Evolutionary conservation across 2,888 invertebrate genomes (phyloP).

Genomic region (Seira musarum): DNA sequence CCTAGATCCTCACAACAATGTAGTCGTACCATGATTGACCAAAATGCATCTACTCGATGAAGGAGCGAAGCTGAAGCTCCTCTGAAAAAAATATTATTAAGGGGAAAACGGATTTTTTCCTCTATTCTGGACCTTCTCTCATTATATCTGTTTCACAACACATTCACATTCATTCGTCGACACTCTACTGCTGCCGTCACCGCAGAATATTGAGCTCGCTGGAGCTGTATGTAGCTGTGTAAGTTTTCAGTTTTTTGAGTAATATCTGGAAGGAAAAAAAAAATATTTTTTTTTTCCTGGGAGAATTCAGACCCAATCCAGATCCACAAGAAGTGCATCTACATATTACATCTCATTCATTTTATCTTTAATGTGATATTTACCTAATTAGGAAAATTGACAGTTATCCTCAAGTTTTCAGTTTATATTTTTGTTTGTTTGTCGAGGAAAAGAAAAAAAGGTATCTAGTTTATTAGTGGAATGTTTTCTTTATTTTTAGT

Average conservation of each 20-base stretch:
- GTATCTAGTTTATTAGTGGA: no score
- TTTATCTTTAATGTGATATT: conserved; percentile 16
- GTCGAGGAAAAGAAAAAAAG: no score
- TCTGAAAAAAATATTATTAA: conserved; percentile 10
- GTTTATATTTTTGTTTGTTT: no score
- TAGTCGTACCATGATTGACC: conserved; percentile 43
- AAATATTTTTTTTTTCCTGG: no score
- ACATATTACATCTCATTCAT: no score
- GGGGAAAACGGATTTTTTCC: conserved; percentile 43
- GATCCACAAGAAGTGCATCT: no score
- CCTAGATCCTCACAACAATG: conserved; percentile 46
- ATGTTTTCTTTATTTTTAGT: no score
- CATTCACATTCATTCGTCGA: conserved; percentile 5
- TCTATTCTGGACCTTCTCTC: conserved; percentile 58
- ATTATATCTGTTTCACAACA: conserved; percentile 25
- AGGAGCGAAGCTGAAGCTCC: conserved; percentile 23
- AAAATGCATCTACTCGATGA: conserved; percentile 37
- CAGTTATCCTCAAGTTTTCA: no score
- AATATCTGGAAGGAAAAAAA: conserved; percentile 36
- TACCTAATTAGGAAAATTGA: conserved; percentile 23
- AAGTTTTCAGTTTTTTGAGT: conserved; percentile 54
- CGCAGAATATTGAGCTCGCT: conserved; percentile 46
- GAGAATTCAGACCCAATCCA: no score
- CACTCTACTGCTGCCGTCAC: conserved; percentile 52
- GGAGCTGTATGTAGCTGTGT: conserved; percentile 51